A percentile compares a stretch with the other conserved stretches of the same genome.
These are phyloP conservation scores for Globodera ellingtonae DNA, from an alignment of 1,140 invertebrate genomes.

Conservation along the genomic window DNA sequence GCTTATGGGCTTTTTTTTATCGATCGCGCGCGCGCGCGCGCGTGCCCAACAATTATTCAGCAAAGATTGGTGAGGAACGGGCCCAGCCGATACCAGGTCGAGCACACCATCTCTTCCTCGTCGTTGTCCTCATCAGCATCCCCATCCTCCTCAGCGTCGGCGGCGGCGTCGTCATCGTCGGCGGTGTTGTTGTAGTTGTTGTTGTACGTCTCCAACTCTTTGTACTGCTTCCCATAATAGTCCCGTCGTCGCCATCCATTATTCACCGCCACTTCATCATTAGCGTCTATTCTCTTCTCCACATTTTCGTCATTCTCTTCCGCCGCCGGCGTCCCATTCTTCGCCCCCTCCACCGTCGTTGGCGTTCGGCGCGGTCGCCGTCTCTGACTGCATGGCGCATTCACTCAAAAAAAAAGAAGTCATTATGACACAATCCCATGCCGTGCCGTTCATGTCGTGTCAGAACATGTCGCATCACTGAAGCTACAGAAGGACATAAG, in stretches of 20 bases:
- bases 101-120: not conserved
- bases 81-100: conserved; percentile 22
- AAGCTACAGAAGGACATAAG: no score
- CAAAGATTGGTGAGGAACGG: conserved; percentile 21
- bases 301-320: conserved; percentile 2
- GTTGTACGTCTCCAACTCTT: not conserved
- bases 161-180: not conserved
- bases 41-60: not conserved
- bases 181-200: no score
- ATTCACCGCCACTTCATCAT: not conserved
- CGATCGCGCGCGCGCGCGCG: no score
- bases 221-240: not conserved
- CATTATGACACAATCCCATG: no score
- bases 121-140: conserved; percentile 5
- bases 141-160: not conserved
- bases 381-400: not conserved
- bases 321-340: not conserved
- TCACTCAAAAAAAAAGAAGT: not conserved
- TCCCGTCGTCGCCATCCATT: not conserved
- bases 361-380: not conserved
- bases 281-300: not conserved
- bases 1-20: no score
- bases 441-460: no score
- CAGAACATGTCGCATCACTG: no score
- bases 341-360: not conserved